Percentiles rank a stretch among this genome's conserved stretches.
Conservation (phyloP, 2,888 invertebrate species). For the Bellardia pandia region DNA sequence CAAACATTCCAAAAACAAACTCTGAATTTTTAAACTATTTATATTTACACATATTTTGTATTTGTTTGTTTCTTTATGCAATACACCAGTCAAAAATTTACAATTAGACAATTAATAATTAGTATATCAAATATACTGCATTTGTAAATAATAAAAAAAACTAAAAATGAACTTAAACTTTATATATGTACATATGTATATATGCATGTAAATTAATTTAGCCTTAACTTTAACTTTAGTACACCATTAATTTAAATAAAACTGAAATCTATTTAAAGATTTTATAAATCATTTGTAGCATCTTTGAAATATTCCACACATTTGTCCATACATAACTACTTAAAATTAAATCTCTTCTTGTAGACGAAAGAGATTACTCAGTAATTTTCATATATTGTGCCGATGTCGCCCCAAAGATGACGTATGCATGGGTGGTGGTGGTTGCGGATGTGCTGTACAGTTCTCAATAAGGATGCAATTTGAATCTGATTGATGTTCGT, state of each 20-base stretch:
- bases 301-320: slow-evolving; percentile 70
- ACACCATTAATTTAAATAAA: slow-evolving; percentile 39
- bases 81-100: slow-evolving; percentile 59
- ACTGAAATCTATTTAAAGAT: slow-evolving; percentile 51
- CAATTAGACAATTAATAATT: neutral
- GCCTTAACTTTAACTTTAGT: slow-evolving; percentile 15
- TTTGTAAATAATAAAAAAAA: too few relatives aligned
- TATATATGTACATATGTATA: neutral
- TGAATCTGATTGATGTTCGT: slow-evolving; percentile 69
- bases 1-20: too few relatives aligned
- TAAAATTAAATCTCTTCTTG: slow-evolving; percentile 71
- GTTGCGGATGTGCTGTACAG: slow-evolving; percentile 70
- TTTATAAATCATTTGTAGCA: slow-evolving; percentile 57
- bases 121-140: neutral
- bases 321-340: slow-evolving; percentile 50
- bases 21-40: neutral
- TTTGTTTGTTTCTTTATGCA: slow-evolving; percentile 36
- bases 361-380: slow-evolving; percentile 76
- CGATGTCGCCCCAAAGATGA: slow-evolving; percentile 83
- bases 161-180: too few relatives aligned
- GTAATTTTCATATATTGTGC: slow-evolving; percentile 80
- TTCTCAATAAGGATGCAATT: slow-evolving; percentile 80
- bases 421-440: slow-evolving; percentile 79
- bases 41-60: slow-evolving; percentile 7
- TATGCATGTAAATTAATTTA: neutral